Conservation (phyloP, 2,888 invertebrate genomes). For the Colostygia pectinataria region DNA sequence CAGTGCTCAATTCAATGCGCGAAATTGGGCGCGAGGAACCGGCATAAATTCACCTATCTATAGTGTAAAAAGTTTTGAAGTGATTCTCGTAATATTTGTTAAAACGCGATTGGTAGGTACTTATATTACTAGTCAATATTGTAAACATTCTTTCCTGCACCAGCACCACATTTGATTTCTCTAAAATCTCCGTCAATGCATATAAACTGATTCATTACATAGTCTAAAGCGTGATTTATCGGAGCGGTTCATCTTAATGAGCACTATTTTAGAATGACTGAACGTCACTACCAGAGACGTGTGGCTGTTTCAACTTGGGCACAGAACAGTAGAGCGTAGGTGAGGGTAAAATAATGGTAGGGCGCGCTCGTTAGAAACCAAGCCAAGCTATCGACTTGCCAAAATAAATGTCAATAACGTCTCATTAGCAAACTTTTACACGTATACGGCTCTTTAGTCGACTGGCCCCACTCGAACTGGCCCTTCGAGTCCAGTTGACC, state of each 20-base stretch:
- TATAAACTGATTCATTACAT: conserved; percentile 31
- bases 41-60: too few species aligned
- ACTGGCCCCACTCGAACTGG: too few species aligned
- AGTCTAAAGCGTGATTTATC: conserved; percentile 37
- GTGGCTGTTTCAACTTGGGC: conserved; percentile 44
- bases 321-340: conserved; percentile 52
- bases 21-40: too few species aligned
- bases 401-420: conserved; percentile 62
- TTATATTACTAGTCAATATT: not conserved
- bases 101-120: too few species aligned
- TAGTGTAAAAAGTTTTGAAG: too few species aligned
- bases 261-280: conserved; percentile 54
- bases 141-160: not conserved
- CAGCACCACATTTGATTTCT: conserved; percentile 7
- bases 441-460: too few species aligned
- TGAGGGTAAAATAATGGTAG: conserved; percentile 50
- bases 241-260: conserved; percentile 50
- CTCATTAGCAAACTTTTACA: conserved; percentile 46
- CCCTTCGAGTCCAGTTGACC: too few species aligned
- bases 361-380: conserved; percentile 45
- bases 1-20: not conserved
- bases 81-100: too few species aligned
- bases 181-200: conserved; percentile 28
- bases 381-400: conserved; percentile 46
- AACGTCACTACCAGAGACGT: conserved; percentile 52